A percentile compares a stretch with the other conserved stretches of the same genome.
Conservation (phyloP, 92 coral and sea anemone species). For the Parazoanthus darwini region DNA sequence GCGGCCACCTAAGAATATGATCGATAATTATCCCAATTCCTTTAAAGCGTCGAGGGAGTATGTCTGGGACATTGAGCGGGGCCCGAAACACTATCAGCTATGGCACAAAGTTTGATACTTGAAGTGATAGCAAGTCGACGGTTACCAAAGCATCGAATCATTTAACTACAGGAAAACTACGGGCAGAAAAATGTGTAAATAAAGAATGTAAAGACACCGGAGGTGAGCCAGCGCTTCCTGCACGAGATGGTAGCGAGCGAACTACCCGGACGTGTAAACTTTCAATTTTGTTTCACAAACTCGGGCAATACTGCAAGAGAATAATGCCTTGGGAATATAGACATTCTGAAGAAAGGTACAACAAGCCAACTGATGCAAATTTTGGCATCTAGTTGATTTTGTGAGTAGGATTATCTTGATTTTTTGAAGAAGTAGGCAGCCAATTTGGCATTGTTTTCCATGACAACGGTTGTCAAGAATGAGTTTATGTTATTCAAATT, state of each 20-base stretch:
- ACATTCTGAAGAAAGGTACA: neutral
- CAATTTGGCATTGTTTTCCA: neutral
- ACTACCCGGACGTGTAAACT: too few species aligned
- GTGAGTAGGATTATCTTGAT: neutral
- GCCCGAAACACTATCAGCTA: slow-evolving; percentile 88
- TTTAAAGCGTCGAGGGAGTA: slow-evolving; percentile 80
- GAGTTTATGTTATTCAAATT: too few species aligned
- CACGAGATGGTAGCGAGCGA: too few species aligned
- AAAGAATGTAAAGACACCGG: too few species aligned
- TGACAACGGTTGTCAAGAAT: slow-evolving; percentile 28
- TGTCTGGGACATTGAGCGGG: slow-evolving; percentile 80
- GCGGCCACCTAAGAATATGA: slow-evolving; percentile 45
- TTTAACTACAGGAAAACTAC: too few species aligned
- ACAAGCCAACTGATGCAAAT: neutral
- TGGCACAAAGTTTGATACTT: slow-evolving; percentile 72
- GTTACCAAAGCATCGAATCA: neutral
- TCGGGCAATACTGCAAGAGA: too few species aligned
- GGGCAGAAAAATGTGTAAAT: too few species aligned
- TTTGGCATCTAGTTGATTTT: neutral
- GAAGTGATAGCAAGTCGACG: neutral
- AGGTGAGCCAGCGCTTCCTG: too few species aligned
- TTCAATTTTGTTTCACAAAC: neutral
- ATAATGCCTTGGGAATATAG: neutral
- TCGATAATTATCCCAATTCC: slow-evolving; percentile 75
- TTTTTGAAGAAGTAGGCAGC: neutral